Evolutionary conservation across 2,113 vertebrate genomes (phyloP), one percentile per base, ranked within the genome.

Genomic region (Phodopus roborovskii): DNA sequence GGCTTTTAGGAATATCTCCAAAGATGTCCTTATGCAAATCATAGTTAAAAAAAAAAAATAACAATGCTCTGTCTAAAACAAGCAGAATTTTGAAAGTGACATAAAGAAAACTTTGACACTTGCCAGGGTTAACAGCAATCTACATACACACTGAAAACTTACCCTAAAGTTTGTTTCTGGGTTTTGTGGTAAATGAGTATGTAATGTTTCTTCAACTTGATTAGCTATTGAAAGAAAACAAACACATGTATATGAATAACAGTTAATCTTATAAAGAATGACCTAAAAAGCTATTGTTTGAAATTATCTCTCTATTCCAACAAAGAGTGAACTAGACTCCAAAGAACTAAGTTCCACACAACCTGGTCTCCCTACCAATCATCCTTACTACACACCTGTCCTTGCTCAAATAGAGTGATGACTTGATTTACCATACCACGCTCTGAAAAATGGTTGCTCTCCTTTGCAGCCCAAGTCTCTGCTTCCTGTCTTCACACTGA

Each of bases 111-210:
- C 50, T 95, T 98, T 95, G 97, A 98, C 97, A 97, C 96, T 97
- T 97, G 97, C 95, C 96, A 98, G 96, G 94, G 94, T 96, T 92
- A 97, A 94, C 90, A 97, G 95, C 91, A 96, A 85, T 97, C 97
- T 98, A 96, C 96, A 97, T 96, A 97, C 88, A 97, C 97, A 98
- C 96, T 98, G 95, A 97, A 97, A 98, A 98, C 98, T 98, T 99
- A 99, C 99, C 98, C 99, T 99, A 98, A 99, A 99, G 98, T 99
- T 99, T 98, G 98, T 98, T 98, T 99, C 99, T 98, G 98, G 98
- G 98, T 98, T 98, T 98, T 99, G 99, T 98, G 98, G 98, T 98
- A 99, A 98, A 98, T 99, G 99, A 94, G 98, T 99, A 98, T 98
- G 98, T 98, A 99, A 98, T 96, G 99, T 98, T 98, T 99, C 98